Conservation (phyloP, 2,797 vertebrate genomes). For the Otus scops region DNA sequence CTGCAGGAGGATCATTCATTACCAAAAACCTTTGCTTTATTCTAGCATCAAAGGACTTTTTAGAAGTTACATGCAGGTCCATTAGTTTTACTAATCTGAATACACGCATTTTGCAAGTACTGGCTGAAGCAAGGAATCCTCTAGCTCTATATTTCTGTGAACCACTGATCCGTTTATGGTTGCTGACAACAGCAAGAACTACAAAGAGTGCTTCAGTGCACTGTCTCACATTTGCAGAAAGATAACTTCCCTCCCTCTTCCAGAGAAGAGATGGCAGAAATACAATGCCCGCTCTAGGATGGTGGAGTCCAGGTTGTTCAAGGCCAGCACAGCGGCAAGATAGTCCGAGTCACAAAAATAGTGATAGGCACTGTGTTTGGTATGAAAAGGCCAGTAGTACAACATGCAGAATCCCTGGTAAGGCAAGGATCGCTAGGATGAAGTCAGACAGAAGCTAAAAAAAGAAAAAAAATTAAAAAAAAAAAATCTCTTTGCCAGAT, state of each 20-base stretch:
- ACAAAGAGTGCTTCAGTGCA: too few relatives aligned
- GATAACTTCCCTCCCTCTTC: rapidly evolving
- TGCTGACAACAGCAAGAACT: too few relatives aligned
- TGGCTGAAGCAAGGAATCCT: not conserved
- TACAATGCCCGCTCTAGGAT: not conserved
- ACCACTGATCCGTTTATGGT: not conserved
- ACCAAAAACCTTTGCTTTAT: not conserved
- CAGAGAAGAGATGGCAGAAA: not conserved
- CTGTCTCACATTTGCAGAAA: rapidly evolving
- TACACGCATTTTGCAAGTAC: not conserved
- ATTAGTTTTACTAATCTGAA: rapidly evolving
- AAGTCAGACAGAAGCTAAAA: not conserved
- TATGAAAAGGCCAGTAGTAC: not conserved
- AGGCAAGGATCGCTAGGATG: not conserved
- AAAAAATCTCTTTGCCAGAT: not conserved
- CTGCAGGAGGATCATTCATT: not conserved
- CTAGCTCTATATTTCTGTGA: not conserved
- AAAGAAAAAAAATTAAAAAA: too few relatives aligned
- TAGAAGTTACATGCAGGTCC: not conserved
- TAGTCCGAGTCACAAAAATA: not conserved
- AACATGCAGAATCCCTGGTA: rapidly evolving
- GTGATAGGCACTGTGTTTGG: rapidly evolving
- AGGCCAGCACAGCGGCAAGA: not conserved
- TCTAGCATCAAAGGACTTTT: not conserved
- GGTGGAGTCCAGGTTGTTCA: not conserved